Conservation (phyloP, 2,113 vertebrate genomes). For the Notothenia coriiceps region DNA sequence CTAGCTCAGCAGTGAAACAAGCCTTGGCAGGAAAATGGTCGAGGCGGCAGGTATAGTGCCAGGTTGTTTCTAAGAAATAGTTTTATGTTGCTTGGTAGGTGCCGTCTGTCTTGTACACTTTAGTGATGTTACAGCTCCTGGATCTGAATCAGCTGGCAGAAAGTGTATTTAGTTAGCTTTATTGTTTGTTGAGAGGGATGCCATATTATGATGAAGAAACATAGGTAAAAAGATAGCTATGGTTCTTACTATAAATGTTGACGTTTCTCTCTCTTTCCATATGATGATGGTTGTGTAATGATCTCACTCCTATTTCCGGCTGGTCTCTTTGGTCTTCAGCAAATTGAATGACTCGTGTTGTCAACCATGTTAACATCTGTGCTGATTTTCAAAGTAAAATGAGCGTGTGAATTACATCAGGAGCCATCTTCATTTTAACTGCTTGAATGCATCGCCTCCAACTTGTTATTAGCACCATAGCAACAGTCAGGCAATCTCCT, state of each 20-base stretch:
- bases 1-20: constrained; percentile 46
- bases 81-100: constrained; percentile 16
- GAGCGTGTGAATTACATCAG: constrained; percentile 65
- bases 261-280: neutral
- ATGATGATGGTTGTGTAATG: constrained; percentile 14
- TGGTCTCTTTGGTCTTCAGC: constrained; percentile 18
- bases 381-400: constrained; percentile 60
- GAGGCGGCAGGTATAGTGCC: constrained; percentile 34
- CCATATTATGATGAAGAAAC: neutral
- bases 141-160: constrained; percentile 11
- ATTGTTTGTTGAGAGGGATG: neutral
- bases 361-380: constrained; percentile 66
- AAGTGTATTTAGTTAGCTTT: neutral
- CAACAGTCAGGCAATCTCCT: constrained; percentile 71
- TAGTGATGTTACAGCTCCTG: constrained; percentile 8
- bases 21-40: constrained; percentile 52
- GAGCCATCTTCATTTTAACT: constrained; percentile 66
- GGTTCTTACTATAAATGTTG: constrained; percentile 2
- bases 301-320: constrained; percentile 18
- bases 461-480: constrained; percentile 78
- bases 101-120: constrained; percentile 10
- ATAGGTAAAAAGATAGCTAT: constrained; percentile 7
- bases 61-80: constrained; percentile 36
- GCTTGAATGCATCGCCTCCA: constrained; percentile 67
- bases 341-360: constrained; percentile 51